phyloP scores from a whole-genome alignment of 92 coral and sea anemone species.

The Parazoanthus swiftii region DNA sequence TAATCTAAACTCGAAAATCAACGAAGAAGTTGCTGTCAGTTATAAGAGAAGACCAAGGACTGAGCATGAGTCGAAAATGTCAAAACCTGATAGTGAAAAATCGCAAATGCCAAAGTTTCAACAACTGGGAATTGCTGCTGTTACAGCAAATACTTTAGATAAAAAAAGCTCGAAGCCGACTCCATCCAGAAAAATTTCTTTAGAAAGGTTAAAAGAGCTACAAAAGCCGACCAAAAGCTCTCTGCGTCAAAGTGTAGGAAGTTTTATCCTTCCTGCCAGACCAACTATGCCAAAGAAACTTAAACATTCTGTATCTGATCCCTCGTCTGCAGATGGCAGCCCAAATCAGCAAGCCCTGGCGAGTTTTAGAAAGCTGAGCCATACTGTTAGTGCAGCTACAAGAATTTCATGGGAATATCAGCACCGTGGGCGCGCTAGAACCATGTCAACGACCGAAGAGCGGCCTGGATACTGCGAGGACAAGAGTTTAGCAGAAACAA shows the following conservation, averaged over 20 bases:
- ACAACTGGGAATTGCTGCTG: constrained; percentile 19
- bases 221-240: constrained; percentile 56
- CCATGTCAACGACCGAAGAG: not conserved
- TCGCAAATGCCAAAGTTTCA: not conserved
- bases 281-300: not conserved
- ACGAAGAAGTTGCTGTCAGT: not conserved
- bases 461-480: not conserved
- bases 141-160: not conserved
- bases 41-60: not conserved
- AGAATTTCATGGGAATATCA: constrained; percentile 28
- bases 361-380: constrained; percentile 35
- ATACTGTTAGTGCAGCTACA: constrained; percentile 31
- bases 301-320: not conserved
- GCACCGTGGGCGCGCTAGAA: not conserved
- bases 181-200: constrained; percentile 29
- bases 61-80: not conserved
- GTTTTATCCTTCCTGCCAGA: not conserved
- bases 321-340: not conserved
- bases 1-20: not conserved
- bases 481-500: constrained; percentile 28
- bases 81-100: not conserved
- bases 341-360: not conserved
- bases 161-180: not conserved
- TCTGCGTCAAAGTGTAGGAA: constrained; percentile 30
- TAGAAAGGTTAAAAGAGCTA: constrained; percentile 39